A percentile compares a stretch with the other conserved stretches of the same genome.
Conservation (phyloP, 2,797 vertebrate species). For the Emys orbicularis region DNA sequence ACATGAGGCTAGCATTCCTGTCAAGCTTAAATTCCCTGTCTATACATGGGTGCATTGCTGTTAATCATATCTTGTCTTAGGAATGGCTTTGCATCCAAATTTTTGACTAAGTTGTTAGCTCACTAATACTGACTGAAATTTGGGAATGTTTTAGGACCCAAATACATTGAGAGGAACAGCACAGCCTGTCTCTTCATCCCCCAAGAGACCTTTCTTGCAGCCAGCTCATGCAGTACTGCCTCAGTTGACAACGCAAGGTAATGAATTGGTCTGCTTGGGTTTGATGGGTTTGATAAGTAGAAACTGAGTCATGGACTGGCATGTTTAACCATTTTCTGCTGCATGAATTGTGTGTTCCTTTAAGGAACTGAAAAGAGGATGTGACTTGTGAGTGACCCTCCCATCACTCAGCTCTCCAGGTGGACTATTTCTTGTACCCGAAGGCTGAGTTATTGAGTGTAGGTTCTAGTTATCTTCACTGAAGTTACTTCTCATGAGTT, state of each 20-base stretch:
- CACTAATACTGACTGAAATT: not conserved
- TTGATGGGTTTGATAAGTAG: not conserved
- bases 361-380: not conserved
- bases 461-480: not conserved
- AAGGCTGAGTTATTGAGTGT: not conserved
- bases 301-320: not conserved
- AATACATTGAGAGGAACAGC: constrained; percentile 78
- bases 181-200: constrained; percentile 66
- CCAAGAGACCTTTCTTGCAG: constrained; percentile 74
- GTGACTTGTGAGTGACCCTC: not conserved
- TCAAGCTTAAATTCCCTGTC: not conserved
- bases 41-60: not conserved
- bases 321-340: not conserved
- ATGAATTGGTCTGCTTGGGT: not conserved
- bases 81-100: not conserved
- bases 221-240: constrained; percentile 67
- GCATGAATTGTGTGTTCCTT: not conserved
- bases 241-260: constrained; percentile 78
- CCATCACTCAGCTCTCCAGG: not conserved
- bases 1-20: not conserved
- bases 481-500: not conserved
- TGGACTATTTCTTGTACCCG: not conserved
- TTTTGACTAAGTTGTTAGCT: not conserved
- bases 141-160: constrained; percentile 84
- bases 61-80: not conserved